Conservation (phyloP, 2,113 vertebrate genomes). For the Cettia cetti region DNA sequence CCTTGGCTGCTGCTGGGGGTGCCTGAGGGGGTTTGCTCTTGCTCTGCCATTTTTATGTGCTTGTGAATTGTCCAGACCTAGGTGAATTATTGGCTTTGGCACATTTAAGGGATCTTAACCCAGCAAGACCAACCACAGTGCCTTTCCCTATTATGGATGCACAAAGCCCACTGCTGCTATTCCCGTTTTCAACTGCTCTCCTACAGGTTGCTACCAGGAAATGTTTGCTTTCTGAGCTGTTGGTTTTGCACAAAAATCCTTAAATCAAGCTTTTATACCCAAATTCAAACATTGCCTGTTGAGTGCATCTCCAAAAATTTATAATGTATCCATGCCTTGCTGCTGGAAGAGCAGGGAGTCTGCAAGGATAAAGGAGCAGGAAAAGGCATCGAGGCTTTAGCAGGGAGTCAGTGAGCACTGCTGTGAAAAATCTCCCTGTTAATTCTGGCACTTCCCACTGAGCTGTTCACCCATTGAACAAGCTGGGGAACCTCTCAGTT, state of each 20-base stretch:
- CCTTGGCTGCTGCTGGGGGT: neutral
- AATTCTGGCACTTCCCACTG: neutral
- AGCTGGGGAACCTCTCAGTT: neutral
- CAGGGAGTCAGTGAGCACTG: neutral
- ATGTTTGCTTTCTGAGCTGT: neutral
- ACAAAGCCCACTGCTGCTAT: neutral
- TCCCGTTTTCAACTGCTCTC: neutral
- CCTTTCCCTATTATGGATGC: neutral
- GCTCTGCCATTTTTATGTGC: neutral
- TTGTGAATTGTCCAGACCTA: neutral
- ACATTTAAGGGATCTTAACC: neutral
- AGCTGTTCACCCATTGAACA: neutral
- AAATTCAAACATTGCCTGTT: neutral
- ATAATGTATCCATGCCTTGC: accelerated
- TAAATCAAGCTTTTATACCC: neutral
- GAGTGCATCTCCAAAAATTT: neutral
- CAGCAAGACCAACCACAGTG: neutral
- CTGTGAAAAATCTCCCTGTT: neutral
- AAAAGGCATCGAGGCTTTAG: neutral
- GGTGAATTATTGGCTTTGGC: neutral
- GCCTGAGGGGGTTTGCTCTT: neutral
- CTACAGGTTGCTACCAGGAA: neutral
- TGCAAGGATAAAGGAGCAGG: neutral
- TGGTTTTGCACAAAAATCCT: neutral
- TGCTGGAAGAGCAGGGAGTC: neutral